Evolutionary conservation across 2,113 vertebrate species (phyloP), one percentile per base, ranked within the genome.

Genomic region (sheep (Ovis aries)): DNA sequence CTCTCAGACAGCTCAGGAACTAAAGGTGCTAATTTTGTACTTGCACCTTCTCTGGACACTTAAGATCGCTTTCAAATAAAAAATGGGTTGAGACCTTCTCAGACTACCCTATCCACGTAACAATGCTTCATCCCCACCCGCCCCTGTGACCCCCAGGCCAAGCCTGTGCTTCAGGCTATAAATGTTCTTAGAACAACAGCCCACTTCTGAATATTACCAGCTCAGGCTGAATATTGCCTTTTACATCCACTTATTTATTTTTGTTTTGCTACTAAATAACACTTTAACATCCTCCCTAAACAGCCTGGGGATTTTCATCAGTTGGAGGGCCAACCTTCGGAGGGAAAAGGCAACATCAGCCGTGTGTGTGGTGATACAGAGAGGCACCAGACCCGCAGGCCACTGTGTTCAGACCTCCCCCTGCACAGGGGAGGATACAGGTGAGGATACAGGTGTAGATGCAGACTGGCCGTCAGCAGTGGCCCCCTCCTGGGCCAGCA

Each of bases 41-140:
- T 90, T 92, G 43, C 6, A 87, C 33, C 5, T 71, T 96, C 27
- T 95, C 29, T 92, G 71, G 43, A 84, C 83, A 83, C n/a, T 60
- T 94, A 60, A 90, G 60, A 55, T 83, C 21, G 0, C 25, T 83
- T 86, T 23, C 17, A 31, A 80, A 43, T 86, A 57, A 92, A 84
- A 74, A 31, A 64, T 14, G 23, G 3, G 8, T 17, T 43, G 57
- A 74, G 8, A 2, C 2, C 9, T 90, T 84, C 57, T 88, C 23
- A 80, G 33, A 60, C 50, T 8, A 29, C 7, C 13, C 50, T 84
- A 36, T 2, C 43, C 9, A n/a, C 9, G 1, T 9, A 59, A 74
- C 36, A 48, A 11, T 1, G 0, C 25, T 19, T 33, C 27, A 3
- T 23, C 43, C 8, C 31, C 29, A 17, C 7, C 11, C 2, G 21